Base-by-base conservation (phyloP, 2,113 vertebrate species). In the Symphodus melops region DNA sequence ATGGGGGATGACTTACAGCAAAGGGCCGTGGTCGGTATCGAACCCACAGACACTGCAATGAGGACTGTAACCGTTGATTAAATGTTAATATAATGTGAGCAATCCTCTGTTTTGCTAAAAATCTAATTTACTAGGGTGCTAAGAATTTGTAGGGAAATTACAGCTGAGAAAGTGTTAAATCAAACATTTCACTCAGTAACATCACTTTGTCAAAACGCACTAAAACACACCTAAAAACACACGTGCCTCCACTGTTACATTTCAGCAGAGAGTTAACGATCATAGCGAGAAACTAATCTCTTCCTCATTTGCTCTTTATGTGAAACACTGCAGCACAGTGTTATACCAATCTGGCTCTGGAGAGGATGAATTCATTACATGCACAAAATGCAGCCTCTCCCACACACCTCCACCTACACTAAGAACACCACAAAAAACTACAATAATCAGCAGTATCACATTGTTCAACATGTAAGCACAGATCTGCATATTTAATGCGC, bases 401-500 rank as follows among this genome's bases (percentile, higher is more conserved):
- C 89, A 94, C 93, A 94, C 92, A 92, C 82, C 82, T 88, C 88
- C 92, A 93, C 94, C 93, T 93, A 94, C 94, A 92, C 82, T 46
- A 63, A 77, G 77, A 88, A 82, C 86, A 77, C 77, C 61, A 86
- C 87, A 81, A 86, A 84, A 81, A 83, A 75, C 84, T 83, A 77
- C 83, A 83, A 83, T 74, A 80, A 90, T 88, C 89, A 82, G 79
- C 79, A 58, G 86, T 83, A 85, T 84, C 87, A 84, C 76, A 52
- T 84, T 88, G 81, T 77, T 85, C 81, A 66, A 69, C 81, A 71
- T 78, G 70, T 75, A 79, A 82, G 62, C 76, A 68, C 71, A 60
- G 75, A 54, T 77, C 79, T 52, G 23, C 77, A 78, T 79, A 90
- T 77, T 71, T 66, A 73, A 85, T 80, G 59, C 19, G 44, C 68